These are phyloP conservation scores for Bubo blakistoni DNA, from an alignment of 2,113 vertebrate species.

Conservation along the genomic window DNA sequence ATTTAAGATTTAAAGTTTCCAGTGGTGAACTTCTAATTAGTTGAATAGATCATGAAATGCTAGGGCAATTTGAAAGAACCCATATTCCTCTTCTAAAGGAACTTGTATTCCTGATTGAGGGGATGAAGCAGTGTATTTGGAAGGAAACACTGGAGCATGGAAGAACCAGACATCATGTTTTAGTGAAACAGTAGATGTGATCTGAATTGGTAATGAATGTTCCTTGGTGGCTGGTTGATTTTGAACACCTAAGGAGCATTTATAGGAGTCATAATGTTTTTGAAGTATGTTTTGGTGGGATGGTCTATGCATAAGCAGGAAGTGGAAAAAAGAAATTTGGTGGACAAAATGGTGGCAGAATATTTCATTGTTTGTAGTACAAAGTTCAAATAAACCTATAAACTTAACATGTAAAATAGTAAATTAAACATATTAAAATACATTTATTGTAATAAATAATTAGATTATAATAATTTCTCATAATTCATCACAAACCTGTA, in stretches of 20 bases:
- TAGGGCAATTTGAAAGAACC: neutral
- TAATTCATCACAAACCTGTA: neutral
- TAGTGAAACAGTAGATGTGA: neutral
- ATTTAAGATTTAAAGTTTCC: neutral
- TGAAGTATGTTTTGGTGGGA: neutral
- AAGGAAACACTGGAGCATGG: neutral
- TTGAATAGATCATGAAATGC: neutral
- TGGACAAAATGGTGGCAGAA: neutral
- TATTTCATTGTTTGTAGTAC: neutral
- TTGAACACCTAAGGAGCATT: neutral
- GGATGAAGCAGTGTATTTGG: neutral
- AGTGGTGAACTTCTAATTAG: neutral
- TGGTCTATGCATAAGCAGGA: neutral
- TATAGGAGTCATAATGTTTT: neutral
- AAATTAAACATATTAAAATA: neutral
- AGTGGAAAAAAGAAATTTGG: neutral
- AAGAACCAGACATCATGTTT: neutral
- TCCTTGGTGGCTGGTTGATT: neutral
- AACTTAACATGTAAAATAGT: neutral
- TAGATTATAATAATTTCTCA: neutral
- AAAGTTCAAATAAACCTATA: neutral
- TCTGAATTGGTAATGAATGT: neutral
- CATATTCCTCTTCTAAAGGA: neutral
- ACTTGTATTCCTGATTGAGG: neutral
- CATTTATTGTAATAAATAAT: neutral